phyloP scores from a whole-genome alignment of 1,140 invertebrate genomes.

The Macrobrachium rosenbergii region DNA sequence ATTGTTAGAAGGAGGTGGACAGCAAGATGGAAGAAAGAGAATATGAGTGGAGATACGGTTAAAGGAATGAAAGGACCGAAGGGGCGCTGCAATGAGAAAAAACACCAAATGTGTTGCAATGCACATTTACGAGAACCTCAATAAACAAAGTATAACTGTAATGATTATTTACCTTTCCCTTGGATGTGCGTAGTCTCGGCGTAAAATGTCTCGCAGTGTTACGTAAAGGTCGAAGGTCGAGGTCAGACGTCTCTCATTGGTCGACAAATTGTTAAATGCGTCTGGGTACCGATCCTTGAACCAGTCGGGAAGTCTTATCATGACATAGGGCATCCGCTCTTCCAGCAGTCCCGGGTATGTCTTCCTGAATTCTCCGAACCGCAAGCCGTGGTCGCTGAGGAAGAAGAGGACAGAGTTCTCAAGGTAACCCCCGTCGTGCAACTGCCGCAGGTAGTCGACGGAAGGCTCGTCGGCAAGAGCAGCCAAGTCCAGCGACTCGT shows the following conservation, averaged over 20 bases:
- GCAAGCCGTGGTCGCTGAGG: constrained; percentile 92
- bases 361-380: constrained; percentile 84
- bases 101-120: no score
- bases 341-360: constrained; percentile 90
- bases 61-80: no score
- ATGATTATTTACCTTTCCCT: background rate
- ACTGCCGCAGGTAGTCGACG: background rate
- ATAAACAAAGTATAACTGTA: no score
- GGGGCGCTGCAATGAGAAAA: no score
- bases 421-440: constrained; percentile 68
- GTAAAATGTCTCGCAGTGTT: constrained; percentile 67
- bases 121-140: no score
- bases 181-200: background rate
- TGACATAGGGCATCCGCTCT: constrained; percentile 88
- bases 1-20: no score
- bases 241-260: constrained; percentile 74
- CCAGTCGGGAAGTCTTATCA: constrained; percentile 82
- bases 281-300: constrained; percentile 77
- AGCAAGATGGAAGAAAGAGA: no score
- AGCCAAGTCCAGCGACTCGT: background rate
- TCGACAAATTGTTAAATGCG: constrained; percentile 77
- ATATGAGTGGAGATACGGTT: no score
- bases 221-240: constrained; percentile 73
- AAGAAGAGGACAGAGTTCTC: constrained; percentile 79
- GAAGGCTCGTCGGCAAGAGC: background rate